Evolutionary conservation across 2,113 vertebrate species (phyloP).

Genomic region (Desmodus rotundus): DNA sequence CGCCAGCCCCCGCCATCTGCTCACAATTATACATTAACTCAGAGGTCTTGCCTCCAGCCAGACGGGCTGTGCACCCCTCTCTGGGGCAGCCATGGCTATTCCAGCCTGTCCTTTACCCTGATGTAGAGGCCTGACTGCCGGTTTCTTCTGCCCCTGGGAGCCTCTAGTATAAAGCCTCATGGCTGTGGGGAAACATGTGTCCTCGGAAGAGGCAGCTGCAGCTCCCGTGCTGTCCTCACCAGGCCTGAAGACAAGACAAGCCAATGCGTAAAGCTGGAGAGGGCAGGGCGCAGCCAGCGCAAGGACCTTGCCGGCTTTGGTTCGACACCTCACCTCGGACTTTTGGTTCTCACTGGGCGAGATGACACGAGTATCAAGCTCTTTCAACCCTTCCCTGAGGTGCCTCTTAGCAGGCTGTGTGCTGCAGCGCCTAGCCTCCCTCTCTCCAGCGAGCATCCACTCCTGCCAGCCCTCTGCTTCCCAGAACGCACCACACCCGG

Average conservation of each 20-base stretch:
- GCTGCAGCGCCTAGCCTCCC: background rate
- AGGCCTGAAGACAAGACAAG: background rate
- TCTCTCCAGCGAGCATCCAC: background rate
- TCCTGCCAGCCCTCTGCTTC: background rate
- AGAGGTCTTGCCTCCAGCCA: slow-evolving; percentile 68
- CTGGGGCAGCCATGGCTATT: background rate
- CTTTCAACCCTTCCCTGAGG: background rate
- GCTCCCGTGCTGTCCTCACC: background rate
- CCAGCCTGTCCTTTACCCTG: background rate
- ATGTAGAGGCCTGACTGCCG: background rate
- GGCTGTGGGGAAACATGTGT: background rate
- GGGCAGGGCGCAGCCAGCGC: slow-evolving; percentile 44
- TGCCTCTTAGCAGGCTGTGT: background rate
- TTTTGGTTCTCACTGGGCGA: background rate
- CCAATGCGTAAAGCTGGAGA: slow-evolving; percentile 71
- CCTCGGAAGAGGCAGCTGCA: background rate
- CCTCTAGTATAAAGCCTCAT: background rate
- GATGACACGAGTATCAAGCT: background rate
- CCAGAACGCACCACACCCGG: slow-evolving; percentile 32
- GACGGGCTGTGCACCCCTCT: slow-evolving; percentile 70
- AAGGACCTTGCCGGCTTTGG: background rate
- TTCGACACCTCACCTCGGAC: background rate
- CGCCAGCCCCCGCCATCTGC: slow-evolving; percentile 91
- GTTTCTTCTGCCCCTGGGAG: slow-evolving; percentile 5
- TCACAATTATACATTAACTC: slow-evolving; percentile 95